These are phyloP conservation scores for Rhodophaea formosa DNA, from an alignment of 2,888 invertebrate species.

Conservation along the genomic window DNA sequence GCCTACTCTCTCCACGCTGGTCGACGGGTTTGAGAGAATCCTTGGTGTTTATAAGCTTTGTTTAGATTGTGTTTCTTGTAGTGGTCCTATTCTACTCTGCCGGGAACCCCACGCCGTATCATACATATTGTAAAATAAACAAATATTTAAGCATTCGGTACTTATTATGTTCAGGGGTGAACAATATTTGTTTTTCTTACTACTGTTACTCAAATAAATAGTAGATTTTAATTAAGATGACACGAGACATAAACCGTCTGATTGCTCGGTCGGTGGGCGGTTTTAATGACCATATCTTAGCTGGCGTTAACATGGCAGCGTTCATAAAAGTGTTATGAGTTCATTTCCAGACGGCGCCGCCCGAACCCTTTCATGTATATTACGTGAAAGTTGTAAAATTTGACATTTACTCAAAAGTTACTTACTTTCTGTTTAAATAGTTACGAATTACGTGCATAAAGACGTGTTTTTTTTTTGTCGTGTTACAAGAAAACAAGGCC, in stretches of 20 bases:
- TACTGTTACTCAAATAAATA: slow-evolving; percentile 39
- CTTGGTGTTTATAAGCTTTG: too few relatives aligned
- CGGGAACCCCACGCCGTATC: too few relatives aligned
- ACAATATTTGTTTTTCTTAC: neutral
- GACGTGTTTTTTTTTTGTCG: neutral
- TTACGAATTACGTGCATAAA: neutral
- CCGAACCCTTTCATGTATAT: slow-evolving; percentile 29
- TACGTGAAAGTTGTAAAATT: slow-evolving; percentile 27
- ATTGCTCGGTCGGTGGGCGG: slow-evolving; percentile 60
- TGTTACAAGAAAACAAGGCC: neutral
- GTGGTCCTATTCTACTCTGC: too few relatives aligned
- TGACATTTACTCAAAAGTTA: slow-evolving; percentile 20
- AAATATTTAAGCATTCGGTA: too few relatives aligned
- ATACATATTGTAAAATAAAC: too few relatives aligned
- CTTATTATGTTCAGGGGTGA: neutral
- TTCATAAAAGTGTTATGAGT: slow-evolving; percentile 77
- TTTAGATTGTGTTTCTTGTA: too few relatives aligned
- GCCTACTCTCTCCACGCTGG: too few relatives aligned
- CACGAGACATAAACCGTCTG: slow-evolving; percentile 56
- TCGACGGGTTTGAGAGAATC: too few relatives aligned
- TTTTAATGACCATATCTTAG: slow-evolving; percentile 68
- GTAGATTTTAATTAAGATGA: slow-evolving; percentile 72
- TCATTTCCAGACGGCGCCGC: slow-evolving; percentile 61
- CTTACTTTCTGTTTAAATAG: neutral
- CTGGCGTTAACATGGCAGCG: slow-evolving; percentile 43